phyloP scores from a whole-genome alignment of 1,140 invertebrate genomes.

The Tribolium castaneum region DNA sequence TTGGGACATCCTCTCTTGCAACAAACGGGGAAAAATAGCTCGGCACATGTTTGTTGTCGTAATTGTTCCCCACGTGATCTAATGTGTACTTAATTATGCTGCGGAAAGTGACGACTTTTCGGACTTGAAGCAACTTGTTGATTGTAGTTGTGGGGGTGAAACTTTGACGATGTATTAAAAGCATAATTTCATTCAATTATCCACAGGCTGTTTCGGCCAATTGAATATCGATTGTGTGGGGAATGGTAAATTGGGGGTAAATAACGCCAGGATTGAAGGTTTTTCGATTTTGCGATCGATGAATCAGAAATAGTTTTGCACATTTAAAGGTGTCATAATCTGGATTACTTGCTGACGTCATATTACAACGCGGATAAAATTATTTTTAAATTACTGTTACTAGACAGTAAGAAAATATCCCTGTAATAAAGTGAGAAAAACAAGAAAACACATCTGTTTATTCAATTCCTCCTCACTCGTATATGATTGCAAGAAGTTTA shows the following conservation, averaged over 20 bases:
- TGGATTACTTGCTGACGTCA: neutral
- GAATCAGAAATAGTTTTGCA: too few relatives aligned
- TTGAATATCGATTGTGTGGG: slow-evolving; percentile 14
- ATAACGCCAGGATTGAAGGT: neutral
- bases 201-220: slow-evolving; percentile 4
- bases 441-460: too few relatives aligned
- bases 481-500: too few relatives aligned
- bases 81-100: slow-evolving; percentile 10
- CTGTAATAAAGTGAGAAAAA: too few relatives aligned
- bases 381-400: neutral
- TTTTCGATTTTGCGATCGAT: neutral
- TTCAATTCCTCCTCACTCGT: too few relatives aligned
- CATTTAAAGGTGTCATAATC: neutral
- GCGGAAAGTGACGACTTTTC: neutral
- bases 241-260: neutral
- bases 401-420: too few relatives aligned
- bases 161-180: slow-evolving; percentile 31
- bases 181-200: slow-evolving; percentile 34
- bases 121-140: slow-evolving; percentile 17
- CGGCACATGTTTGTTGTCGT: neutral
- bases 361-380: slow-evolving; percentile 13
- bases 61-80: neutral
- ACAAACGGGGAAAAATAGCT: neutral
- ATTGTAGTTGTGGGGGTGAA: slow-evolving; percentile 11
- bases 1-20: slow-evolving; percentile 1